Percentiles rank a stretch among this genome's conserved stretches.
Evolutionary conservation across 2,113 vertebrate species (phyloP).

Genomic region (Pseudolaguvia tuberculata): DNA sequence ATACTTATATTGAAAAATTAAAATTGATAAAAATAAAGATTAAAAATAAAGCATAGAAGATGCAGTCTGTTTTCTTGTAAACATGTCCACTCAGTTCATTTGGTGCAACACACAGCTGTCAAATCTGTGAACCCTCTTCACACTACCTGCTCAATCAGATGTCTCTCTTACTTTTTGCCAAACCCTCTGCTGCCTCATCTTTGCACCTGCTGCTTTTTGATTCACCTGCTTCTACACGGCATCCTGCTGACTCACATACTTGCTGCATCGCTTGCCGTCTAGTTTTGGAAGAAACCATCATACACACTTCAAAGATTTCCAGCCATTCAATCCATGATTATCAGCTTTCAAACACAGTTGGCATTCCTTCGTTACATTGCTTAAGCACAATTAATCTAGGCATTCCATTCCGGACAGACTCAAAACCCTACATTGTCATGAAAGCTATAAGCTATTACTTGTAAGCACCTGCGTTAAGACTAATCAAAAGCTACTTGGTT

Average conservation of each 20-base stretch:
- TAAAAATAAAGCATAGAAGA: constrained; percentile 37
- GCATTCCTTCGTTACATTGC: constrained; percentile 48
- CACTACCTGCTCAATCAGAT: constrained; percentile 15
- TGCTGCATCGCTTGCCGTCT: constrained; percentile 12
- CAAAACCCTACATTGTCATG: constrained; percentile 5
- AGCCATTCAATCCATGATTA: constrained; percentile 41
- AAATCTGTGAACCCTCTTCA: background rate
- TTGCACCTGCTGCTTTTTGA: constrained; percentile 27
- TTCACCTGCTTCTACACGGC: background rate
- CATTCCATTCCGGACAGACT: constrained; percentile 22
- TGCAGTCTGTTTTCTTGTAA: background rate
- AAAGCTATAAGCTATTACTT: constrained; percentile 15
- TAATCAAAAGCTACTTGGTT: constrained; percentile 1
- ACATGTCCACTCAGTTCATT: background rate
- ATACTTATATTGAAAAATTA: too few species aligned
- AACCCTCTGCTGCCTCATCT: constrained; percentile 17
- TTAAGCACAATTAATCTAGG: constrained; percentile 28
- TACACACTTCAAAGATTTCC: constrained; percentile 31
- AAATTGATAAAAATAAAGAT: too few species aligned
- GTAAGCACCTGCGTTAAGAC: constrained; percentile 3
- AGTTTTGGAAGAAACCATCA: constrained; percentile 10
- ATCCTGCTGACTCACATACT: constrained; percentile 22
- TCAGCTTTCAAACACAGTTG: constrained; percentile 58
- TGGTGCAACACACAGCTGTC: background rate
- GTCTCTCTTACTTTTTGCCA: constrained; percentile 12